Conservation (phyloP, 2,888 invertebrate genomes). For the Parthenolecanium corni region DNA sequence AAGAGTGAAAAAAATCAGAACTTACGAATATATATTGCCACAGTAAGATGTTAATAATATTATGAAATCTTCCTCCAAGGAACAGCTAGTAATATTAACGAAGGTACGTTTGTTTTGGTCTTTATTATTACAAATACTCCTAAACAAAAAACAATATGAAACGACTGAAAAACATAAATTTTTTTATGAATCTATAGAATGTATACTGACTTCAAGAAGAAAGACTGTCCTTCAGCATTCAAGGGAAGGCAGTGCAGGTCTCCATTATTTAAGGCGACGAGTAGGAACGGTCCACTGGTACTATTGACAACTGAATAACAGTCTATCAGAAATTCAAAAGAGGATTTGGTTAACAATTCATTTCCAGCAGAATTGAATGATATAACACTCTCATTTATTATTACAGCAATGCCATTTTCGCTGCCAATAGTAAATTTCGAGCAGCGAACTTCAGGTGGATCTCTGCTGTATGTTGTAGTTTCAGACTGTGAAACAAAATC, state of each 20-base stretch:
- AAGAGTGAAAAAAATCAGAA: background rate
- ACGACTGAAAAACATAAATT: background rate
- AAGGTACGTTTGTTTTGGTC: background rate
- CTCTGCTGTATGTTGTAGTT: background rate
- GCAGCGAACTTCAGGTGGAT: slow-evolving; percentile 4
- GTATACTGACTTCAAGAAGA: slow-evolving; percentile 35
- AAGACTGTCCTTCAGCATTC: slow-evolving; percentile 32
- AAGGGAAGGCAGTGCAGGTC: slow-evolving; percentile 37
- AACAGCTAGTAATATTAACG: background rate
- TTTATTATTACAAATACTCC: background rate
- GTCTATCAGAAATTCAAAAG: slow-evolving; percentile 36
- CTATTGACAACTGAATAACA: slow-evolving; percentile 35
- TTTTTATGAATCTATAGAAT: background rate
- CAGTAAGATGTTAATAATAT: background rate
- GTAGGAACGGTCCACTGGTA: slow-evolving; percentile 35
- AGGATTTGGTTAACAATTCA: slow-evolving; percentile 35
- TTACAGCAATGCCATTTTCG: background rate
- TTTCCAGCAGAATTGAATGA: slow-evolving; percentile 29
- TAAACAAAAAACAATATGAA: background rate
- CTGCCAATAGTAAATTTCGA: background rate
- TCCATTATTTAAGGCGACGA: slow-evolving; percentile 35
- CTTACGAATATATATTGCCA: slow-evolving; percentile 12
- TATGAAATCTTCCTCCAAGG: background rate
- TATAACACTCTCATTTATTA: background rate
- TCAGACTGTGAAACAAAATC: background rate